Base-by-base conservation (phyloP, 2,888 invertebrate genomes). In the Campoplex nolae region DNA sequence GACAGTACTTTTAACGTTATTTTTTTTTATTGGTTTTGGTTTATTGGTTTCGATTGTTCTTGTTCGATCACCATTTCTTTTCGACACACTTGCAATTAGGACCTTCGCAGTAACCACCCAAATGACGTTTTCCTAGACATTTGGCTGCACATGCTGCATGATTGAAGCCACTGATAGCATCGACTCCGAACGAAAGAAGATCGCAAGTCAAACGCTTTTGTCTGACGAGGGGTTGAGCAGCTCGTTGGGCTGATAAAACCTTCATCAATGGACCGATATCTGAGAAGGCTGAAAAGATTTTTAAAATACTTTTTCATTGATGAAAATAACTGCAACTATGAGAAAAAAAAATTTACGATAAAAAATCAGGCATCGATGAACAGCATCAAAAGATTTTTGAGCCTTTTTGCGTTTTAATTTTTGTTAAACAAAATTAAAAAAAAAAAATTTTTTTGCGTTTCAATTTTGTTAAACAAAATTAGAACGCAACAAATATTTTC, bases 181-280 rank as follows among this genome's bases (percentile, higher is more conserved):
- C 56, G 0, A 74, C 81, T 56, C 84, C 71, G 70, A 87, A 75
- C n/a, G 87, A 82, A 18, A 87, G 78, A 32, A 84, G 18, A 65
- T 87, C 87, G 70, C 87, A 87, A 38, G 82, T 84, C 38, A 84
- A 79, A 70, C 87, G 87, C 42, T 87, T 87, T 3, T 87, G 74
- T 42, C 87, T 84, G 58, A 81, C n/a, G 18, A 77, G 67, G 3
- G 76, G 76, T 13, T 56, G 38, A 42, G 32, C 23, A 35, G 23
- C 6, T 68, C 28, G 28, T 11, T n/a, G 28, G 32, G 42, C 9
- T 13, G 9, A 45, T 11, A 77, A 8, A 16, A 28, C 23, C 8
- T 28, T 48, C n/a, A 84, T 58, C 67, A 75, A 70, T 32, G 58
- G 71, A 67, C 71, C 32, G 0, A 45, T 32, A 11, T n/a, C 45